These are phyloP conservation scores for Willowsia nigromaculata DNA, from an alignment of 2,888 invertebrate genomes.

Conservation along the genomic window DNA sequence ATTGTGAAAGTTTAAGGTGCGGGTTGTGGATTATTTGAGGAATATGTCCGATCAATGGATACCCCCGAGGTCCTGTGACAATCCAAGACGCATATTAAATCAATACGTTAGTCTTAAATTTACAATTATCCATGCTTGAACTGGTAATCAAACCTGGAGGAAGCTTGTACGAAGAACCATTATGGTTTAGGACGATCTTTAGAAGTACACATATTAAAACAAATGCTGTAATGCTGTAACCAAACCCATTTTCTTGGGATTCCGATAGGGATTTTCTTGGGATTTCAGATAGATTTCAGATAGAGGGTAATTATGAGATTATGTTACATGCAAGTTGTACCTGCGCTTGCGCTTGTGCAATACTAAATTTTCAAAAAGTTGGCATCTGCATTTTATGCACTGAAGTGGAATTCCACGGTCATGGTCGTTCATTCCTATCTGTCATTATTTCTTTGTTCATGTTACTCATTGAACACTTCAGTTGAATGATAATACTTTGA, in stretches of 20 bases:
- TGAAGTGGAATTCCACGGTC: too few species aligned
- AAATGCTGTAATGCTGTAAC: neutral
- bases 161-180: neutral
- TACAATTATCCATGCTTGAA: neutral
- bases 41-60: constrained; percentile 32
- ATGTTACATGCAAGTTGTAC: too few species aligned
- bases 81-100: neutral
- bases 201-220: neutral
- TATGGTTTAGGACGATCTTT: neutral
- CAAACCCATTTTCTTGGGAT: neutral
- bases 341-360: too few species aligned
- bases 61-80: constrained; percentile 4
- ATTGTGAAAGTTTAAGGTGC: constrained; percentile 30
- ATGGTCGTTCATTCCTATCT: too few species aligned
- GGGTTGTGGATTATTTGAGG: constrained; percentile 6
- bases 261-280: too few species aligned
- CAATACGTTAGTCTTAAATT: neutral
- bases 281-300: too few species aligned
- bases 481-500: too few species aligned
- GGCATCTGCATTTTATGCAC: too few species aligned
- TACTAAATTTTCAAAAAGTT: too few species aligned
- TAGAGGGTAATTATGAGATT: too few species aligned
- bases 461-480: too few species aligned
- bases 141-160: neutral
- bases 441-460: too few species aligned